Evolutionary conservation across 2,888 invertebrate genomes (phyloP), one percentile per base, ranked within the genome.

Genomic region (Drosophila recens): DNA sequence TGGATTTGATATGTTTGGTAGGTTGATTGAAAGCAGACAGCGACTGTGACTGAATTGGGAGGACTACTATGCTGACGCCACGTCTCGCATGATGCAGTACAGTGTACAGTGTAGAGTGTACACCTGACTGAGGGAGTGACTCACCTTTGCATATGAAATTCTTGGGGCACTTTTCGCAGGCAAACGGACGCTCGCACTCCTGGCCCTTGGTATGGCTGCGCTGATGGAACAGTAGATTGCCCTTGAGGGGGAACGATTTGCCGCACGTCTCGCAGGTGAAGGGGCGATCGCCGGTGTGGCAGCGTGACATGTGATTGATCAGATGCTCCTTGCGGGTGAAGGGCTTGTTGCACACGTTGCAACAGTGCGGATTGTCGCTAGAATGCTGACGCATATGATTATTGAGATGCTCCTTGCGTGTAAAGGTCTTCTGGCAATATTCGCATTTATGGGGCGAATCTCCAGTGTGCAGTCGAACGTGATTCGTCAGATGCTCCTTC

Each of bases 351-450:
- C 97, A 97, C 93, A 95, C 97, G 86, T 96, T 95, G 92, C 97
- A 97, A 76, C 96, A 95, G 90, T 97, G 97, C 68, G 97, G 97
- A 82, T 97, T 97, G 93, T 97, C 97, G 87, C 97, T 97, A 48
- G 97, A 97, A 93, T 97, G 97, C 91, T 97, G 97, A 59, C 97
- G 94, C 91, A 97, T 96, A 93, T 97, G 97, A 93, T 97, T 96
- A 84, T 96, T 96, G 78, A 97, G 94, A 92, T 97, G 97, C 93
- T 96, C 96, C 93, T 97, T 97, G 46, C 97, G 94, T 4, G 97
- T 96, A 91, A 97, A 97, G 27, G 96, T 96, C 93, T 97, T 97
- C 79, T 96, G 96, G 92, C 97, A 97, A 87, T 96, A 96, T 54
- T 96, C 95, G 93, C 97, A 97, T 73, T 96, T 96, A 90, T 97